Base-by-base conservation (phyloP, 2,113 vertebrate genomes). In the Oostethus manadensis region DNA sequence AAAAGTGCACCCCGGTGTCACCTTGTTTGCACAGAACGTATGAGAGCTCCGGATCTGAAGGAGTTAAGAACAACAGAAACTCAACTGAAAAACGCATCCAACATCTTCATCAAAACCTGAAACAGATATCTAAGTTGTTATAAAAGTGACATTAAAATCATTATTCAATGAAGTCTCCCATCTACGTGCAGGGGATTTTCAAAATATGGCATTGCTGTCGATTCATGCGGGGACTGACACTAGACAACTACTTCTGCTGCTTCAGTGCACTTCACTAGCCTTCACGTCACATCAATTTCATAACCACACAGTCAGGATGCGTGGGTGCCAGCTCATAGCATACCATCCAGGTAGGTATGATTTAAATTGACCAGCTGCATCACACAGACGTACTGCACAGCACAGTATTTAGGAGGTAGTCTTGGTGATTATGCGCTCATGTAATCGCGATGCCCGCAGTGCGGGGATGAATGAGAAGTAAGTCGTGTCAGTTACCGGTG, bases 231-330 rank as follows among this genome's bases (percentile, higher is more conserved):
- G 26, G 15, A 38, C 29, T 54, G 51, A 54, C 17, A 17, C 16
- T 15, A 50, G 48, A 50, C 14, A 26, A 50, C 26, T 33, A 18
- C 17, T 38, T 3, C n/a, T n/a, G n/a, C n/a, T 35, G 51, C 51
- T 35, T 54, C 51, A 54, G 51, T 54, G 35, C 51, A 54, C 51
- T 35, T 38, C 29, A 35, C 51, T n/a, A 16, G 26, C 22, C 51
- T 54, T 54, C 51, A 54, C 17, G 29, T 54, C 51, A 35, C 29
- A 54, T 54, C 29, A 17, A 17, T 54, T 54, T 35, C 35, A 54
- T 35, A 54, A 54, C 51, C 8, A 38, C 51, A 53, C 13, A 13
- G 51, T 10, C 10, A 6, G 17, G 51, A 54, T 35, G 51, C 13
- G n/a, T 18, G 29, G 29, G n/a, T 35, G 51, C n/a, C 4, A 10